Evolutionary conservation across 1,140 invertebrate genomes (phyloP).

Genomic region (Gryon sp.): DNA sequence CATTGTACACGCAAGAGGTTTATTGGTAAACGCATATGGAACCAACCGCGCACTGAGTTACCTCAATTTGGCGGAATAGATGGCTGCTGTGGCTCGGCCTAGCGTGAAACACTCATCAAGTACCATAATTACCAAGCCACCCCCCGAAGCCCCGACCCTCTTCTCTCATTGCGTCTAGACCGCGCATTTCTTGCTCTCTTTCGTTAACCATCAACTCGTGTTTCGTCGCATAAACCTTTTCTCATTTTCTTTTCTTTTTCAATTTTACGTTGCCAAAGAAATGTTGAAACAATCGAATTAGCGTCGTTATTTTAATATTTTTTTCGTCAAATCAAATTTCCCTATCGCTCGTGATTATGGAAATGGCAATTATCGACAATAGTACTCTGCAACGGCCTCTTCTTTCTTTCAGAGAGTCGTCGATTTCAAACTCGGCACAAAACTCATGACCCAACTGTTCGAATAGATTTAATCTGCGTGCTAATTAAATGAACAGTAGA

Average conservation of each 20-base stretch:
- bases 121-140: constrained; percentile 70
- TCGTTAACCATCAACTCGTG: constrained; percentile 18
- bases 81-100: constrained; percentile 68
- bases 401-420: not conserved
- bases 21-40: constrained; percentile 65
- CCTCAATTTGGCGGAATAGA: constrained; percentile 69
- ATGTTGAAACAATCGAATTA: constrained; percentile 40
- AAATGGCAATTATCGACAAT: constrained; percentile 23
- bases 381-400: not conserved
- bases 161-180: constrained; percentile 7
- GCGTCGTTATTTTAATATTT: constrained; percentile 28
- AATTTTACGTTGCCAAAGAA: not conserved
- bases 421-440: not conserved
- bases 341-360: not conserved
- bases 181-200: constrained; percentile 35
- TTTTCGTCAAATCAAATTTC: not conserved
- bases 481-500: constrained; percentile 25
- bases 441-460: not conserved
- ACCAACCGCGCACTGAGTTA: constrained; percentile 69
- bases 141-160: constrained; percentile 32
- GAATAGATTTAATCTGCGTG: constrained; percentile 8
- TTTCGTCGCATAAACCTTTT: constrained; percentile 19
- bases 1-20: constrained; percentile 67
- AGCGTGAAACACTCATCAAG: constrained; percentile 76
- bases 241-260: not conserved